phyloP scores from a whole-genome alignment of 2,797 vertebrate species.

The Threskiornis aethiopicus region DNA sequence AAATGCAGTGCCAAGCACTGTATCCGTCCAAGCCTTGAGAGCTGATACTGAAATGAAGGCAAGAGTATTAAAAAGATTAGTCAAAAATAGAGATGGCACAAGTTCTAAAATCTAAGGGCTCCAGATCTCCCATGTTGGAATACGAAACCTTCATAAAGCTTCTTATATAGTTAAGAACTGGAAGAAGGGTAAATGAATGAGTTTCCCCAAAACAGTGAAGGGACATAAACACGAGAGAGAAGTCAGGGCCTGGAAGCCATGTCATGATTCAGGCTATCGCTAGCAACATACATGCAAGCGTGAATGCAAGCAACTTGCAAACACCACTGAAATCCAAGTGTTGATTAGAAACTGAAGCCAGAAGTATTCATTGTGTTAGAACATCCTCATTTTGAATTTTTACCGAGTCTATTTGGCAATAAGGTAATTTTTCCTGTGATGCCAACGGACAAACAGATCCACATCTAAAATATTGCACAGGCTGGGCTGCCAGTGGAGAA shows the following conservation, averaged over 20 bases:
- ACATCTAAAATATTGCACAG: neutral
- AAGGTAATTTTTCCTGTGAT: neutral
- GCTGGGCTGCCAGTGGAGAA: neutral
- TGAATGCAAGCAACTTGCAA: neutral
- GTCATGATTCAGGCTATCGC: neutral
- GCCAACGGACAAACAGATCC: neutral
- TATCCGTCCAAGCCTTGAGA: neutral
- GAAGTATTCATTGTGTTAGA: neutral
- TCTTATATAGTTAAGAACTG: neutral
- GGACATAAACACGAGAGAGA: neutral
- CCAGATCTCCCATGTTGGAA: neutral
- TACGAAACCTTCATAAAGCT: neutral
- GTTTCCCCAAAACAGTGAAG: neutral
- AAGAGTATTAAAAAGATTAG: constrained; percentile 1
- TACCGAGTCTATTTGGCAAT: neutral
- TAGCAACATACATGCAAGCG: neutral
- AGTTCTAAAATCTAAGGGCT: neutral
- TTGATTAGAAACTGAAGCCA: neutral
- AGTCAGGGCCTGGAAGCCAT: neutral
- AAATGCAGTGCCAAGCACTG: neutral
- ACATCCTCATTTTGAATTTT: neutral
- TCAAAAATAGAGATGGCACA: neutral
- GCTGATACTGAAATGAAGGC: neutral
- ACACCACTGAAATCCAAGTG: neutral
- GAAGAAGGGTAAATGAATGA: neutral